Percentiles rank a stretch among this genome's conserved stretches.
Conservation (phyloP, 2,113 vertebrate genomes). For the Rhineura floridana region DNA sequence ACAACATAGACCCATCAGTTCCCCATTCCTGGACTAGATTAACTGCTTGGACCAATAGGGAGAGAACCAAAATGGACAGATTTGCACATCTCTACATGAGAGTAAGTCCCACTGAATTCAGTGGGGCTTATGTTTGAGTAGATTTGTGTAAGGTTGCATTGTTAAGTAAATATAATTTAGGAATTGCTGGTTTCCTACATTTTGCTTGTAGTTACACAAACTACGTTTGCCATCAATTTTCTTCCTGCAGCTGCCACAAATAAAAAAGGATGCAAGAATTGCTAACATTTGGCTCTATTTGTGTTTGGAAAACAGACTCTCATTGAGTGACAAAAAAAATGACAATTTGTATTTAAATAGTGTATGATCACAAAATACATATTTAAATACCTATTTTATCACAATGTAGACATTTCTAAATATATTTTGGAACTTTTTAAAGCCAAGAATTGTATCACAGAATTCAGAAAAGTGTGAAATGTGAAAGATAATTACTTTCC, state of each 20-base stretch:
- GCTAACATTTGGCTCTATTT: neutral
- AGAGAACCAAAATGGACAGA: slow-evolving; percentile 68
- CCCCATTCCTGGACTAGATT: neutral
- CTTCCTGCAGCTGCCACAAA: slow-evolving; percentile 40
- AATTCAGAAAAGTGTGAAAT: too few relatives aligned
- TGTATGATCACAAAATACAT: too few relatives aligned
- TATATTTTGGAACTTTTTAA: too few relatives aligned
- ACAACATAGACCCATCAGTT: neutral
- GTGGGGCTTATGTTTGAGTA: too few relatives aligned
- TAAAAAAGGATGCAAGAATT: slow-evolving; percentile 14
- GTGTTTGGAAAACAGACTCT: neutral
- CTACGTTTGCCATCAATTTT: slow-evolving; percentile 48
- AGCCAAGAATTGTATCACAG: too few relatives aligned
- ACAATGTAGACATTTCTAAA: too few relatives aligned
- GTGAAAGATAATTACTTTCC: too few relatives aligned
- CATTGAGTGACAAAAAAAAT: too few relatives aligned
- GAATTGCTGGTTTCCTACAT: slow-evolving; percentile 65
- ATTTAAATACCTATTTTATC: too few relatives aligned
- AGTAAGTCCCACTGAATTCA: too few relatives aligned
- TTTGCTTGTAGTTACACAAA: slow-evolving; percentile 54
- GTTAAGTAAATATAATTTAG: slow-evolving; percentile 62
- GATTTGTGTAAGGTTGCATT: slow-evolving; percentile 69
- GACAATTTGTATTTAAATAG: too few relatives aligned
- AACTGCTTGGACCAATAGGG: neutral
- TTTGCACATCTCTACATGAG: slow-evolving; percentile 63